phyloP scores from a whole-genome alignment of 2,113 vertebrate genomes.

The Speoplatyrhinus poulsoni region DNA sequence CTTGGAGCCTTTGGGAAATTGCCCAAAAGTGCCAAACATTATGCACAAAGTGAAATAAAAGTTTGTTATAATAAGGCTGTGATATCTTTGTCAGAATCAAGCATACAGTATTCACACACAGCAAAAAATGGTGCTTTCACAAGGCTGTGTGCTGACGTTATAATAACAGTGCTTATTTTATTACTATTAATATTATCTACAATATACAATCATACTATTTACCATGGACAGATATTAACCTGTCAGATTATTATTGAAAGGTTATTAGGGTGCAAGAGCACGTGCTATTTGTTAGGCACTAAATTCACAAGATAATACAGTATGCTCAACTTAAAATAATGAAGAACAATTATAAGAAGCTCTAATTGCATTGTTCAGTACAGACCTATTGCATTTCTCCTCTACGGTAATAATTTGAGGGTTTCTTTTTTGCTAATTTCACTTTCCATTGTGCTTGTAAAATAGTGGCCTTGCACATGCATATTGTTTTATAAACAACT shows the following conservation, averaged over 20 bases:
- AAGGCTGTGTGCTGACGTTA: conserved; percentile 36
- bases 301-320: neutral
- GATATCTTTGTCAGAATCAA: conserved; percentile 1
- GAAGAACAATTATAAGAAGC: neutral
- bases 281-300: neutral
- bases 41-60: conserved; percentile 41
- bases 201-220: conserved; percentile 39
- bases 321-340: neutral
- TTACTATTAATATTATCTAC: conserved; percentile 24
- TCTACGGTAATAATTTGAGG: neutral
- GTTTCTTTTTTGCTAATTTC: neutral
- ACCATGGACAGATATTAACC: conserved; percentile 13
- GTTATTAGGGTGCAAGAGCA: conserved; percentile 3
- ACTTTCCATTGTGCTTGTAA: neutral
- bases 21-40: conserved; percentile 30
- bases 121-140: conserved; percentile 14
- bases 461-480: conserved; percentile 4
- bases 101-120: neutral
- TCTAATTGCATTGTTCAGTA: neutral
- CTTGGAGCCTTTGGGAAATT: conserved; percentile 11
- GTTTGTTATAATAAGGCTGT: conserved; percentile 16
- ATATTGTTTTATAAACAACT: conserved; percentile 6
- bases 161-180: too few relatives aligned
- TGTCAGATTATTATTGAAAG: neutral
- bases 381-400: conserved; percentile 15